A percentile compares a stretch with the other conserved stretches of the same genome.
Evolutionary conservation across 2,113 vertebrate genomes (phyloP).

Genomic region (Aythya baeri): DNA sequence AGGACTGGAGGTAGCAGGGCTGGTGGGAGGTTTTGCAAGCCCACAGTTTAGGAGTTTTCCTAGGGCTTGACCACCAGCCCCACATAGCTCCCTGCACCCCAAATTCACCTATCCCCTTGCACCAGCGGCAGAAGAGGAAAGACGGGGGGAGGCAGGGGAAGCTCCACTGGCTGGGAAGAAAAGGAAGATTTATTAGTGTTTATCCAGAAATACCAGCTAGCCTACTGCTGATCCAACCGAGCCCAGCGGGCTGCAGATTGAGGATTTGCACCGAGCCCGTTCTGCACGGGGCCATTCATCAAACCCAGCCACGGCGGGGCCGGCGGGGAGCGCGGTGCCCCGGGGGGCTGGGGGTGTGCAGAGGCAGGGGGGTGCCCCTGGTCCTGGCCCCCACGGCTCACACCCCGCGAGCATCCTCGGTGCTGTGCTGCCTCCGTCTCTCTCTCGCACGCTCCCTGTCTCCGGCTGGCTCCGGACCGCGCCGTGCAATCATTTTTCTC

Average conservation of each 20-base stretch:
- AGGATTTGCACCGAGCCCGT: constrained; percentile 68
- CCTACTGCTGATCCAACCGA: constrained; percentile 76
- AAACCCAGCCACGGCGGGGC: neutral
- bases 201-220: constrained; percentile 76
- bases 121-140: neutral
- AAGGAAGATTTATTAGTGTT: constrained; percentile 80
- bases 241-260: constrained; percentile 78
- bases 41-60: neutral
- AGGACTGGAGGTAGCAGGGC: neutral
- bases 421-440: neutral
- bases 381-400: neutral
- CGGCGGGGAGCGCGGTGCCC: neutral
- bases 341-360: neutral
- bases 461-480: constrained; percentile 36
- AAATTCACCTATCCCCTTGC: neutral
- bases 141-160: neutral
- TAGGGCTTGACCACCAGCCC: neutral
- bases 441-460: constrained; percentile 42
- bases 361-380: neutral
- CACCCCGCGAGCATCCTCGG: neutral
- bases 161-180: constrained; percentile 35
- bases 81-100: neutral
- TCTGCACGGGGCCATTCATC: constrained; percentile 69
- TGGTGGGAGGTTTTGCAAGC: neutral
- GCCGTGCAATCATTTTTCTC: constrained; percentile 85